These are phyloP conservation scores for Arothron firmamentum DNA, from an alignment of 2,113 vertebrate genomes.

Conservation along the genomic window DNA sequence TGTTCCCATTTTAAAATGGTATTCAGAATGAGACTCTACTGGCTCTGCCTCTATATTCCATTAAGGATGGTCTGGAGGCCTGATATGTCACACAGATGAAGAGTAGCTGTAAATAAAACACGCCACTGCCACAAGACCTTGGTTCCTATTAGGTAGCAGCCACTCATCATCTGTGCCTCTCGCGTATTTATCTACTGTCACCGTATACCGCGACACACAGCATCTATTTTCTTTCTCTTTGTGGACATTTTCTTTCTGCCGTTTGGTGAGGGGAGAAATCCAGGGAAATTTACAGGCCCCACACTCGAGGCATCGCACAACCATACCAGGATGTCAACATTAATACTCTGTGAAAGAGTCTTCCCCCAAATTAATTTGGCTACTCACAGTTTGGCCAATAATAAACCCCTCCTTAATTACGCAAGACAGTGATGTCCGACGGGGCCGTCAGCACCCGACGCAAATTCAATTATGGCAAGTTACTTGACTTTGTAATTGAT, in stretches of 20 bases:
- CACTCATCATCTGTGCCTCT: constrained; percentile 39
- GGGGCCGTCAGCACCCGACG: constrained; percentile 52
- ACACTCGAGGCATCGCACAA: constrained; percentile 24
- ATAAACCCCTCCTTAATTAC: constrained; percentile 62
- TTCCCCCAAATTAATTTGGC: constrained; percentile 42
- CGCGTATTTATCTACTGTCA: constrained; percentile 25
- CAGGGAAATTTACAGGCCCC: constrained; percentile 60
- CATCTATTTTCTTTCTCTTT: constrained; percentile 9
- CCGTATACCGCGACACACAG: constrained; percentile 8
- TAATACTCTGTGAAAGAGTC: constrained; percentile 58
- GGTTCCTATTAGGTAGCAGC: constrained; percentile 45
- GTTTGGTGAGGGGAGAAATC: constrained; percentile 34
- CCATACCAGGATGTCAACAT: constrained; percentile 57
- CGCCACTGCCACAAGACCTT: constrained; percentile 43
- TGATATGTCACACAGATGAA: constrained; percentile 41
- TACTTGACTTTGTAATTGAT: constrained; percentile 73
- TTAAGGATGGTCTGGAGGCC: constrained; percentile 30
- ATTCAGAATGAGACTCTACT: constrained; percentile 17
- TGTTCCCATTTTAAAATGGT: neutral
- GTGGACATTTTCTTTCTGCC: neutral
- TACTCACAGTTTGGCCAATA: constrained; percentile 60
- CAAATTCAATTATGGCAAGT: constrained; percentile 67
- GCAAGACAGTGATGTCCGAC: constrained; percentile 73
- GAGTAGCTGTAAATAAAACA: constrained; percentile 50
- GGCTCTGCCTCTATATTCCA: constrained; percentile 13